Conservation (phyloP, 2,797 vertebrate species). For the Melanotaenia trifasciata region DNA sequence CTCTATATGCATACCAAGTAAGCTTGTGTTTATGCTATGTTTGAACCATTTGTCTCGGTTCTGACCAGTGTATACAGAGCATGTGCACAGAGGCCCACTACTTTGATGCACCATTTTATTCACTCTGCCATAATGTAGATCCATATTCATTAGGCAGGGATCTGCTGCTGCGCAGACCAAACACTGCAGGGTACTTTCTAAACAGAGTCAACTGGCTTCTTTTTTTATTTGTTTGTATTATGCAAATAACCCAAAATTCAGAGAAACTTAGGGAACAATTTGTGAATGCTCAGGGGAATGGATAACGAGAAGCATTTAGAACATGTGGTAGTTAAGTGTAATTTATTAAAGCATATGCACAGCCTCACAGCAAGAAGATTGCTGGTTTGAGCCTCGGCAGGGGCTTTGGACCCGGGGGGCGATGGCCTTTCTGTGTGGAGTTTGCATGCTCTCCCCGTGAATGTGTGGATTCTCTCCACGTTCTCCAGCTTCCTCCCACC, state of each 20-base stretch:
- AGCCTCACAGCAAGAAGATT: too few species aligned
- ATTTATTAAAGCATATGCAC: slow-evolving; percentile 33
- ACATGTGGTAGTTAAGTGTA: slow-evolving; percentile 46
- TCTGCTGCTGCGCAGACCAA: slow-evolving; percentile 45
- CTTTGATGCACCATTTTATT: slow-evolving; percentile 42
- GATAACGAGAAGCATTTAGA: slow-evolving; percentile 25
- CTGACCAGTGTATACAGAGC: slow-evolving; percentile 12
- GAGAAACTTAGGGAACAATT: slow-evolving; percentile 29
- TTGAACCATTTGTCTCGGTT: slow-evolving; percentile 17
- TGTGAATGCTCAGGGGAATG: slow-evolving; percentile 60
- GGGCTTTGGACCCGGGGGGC: too few species aligned
- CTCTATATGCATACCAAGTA: background rate
- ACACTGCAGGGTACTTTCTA: slow-evolving; percentile 52
- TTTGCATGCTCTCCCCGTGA: too few species aligned
- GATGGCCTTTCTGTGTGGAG: too few species aligned
- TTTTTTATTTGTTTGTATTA: slow-evolving; percentile 66
- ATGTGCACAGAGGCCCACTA: slow-evolving; percentile 5
- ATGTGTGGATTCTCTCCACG: too few species aligned
- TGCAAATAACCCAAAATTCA: slow-evolving; percentile 42
- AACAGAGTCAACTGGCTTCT: slow-evolving; percentile 32
- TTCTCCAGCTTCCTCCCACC: too few species aligned
- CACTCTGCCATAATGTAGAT: slow-evolving; percentile 55
- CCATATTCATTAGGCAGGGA: slow-evolving; percentile 62
- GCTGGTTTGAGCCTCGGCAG: too few species aligned
- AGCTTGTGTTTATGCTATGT: slow-evolving; percentile 8